Evolutionary conservation across 2,888 invertebrate species (phyloP).

Genomic region (Ypsolopha scabrella): DNA sequence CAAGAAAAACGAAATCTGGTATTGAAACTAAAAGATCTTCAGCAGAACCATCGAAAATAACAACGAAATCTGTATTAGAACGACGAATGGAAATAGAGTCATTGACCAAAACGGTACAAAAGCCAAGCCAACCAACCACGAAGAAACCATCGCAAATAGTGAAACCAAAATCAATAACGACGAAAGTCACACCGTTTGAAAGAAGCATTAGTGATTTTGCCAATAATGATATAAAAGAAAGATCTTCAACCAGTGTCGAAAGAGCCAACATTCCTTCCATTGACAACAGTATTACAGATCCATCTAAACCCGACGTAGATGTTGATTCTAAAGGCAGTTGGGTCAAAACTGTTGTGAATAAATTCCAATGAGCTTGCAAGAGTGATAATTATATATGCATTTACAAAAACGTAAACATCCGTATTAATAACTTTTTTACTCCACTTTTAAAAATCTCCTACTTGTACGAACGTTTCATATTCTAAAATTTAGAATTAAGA

Average conservation of each 20-base stretch:
- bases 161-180: conserved; percentile 47
- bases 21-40: conserved; percentile 29
- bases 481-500: neutral
- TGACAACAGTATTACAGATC: conserved; percentile 26
- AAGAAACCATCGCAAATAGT: conserved; percentile 37
- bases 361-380: conserved; percentile 68
- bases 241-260: conserved; percentile 20
- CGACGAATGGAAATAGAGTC: conserved; percentile 59
- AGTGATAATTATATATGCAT: neutral
- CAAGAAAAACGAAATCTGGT: conserved; percentile 37
- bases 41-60: conserved; percentile 39
- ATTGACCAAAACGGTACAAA: conserved; percentile 39
- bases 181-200: conserved; percentile 51
- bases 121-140: conserved; percentile 19
- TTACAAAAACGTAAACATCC: neutral
- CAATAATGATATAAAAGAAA: conserved; percentile 20
- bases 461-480: neutral
- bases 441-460: conserved; percentile 17
- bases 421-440: conserved; percentile 28
- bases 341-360: conserved; percentile 81
- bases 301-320: conserved; percentile 19
- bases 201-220: conserved; percentile 31
- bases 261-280: conserved; percentile 26
- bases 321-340: conserved; percentile 65
- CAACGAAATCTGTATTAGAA: conserved; percentile 55